phyloP scores from a whole-genome alignment of 2,888 invertebrate species.

The Macaria notata region DNA sequence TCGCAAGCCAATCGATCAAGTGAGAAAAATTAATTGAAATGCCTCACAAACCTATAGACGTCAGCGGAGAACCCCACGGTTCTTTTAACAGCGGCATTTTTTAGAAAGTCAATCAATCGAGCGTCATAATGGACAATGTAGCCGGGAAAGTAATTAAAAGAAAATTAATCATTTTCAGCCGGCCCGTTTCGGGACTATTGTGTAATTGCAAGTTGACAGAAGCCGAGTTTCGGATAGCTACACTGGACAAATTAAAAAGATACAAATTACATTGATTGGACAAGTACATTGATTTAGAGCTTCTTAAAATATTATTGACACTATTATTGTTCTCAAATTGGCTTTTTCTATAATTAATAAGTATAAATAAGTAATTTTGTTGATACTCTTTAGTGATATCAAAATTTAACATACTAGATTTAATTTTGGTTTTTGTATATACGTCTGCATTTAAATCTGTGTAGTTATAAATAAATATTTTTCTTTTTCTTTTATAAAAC shows the following conservation, averaged over 20 bases:
- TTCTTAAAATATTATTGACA: too few relatives aligned
- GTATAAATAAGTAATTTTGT: too few relatives aligned
- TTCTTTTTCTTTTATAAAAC: too few relatives aligned
- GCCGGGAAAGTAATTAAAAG: slow-evolving; percentile 28
- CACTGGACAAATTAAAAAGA: slow-evolving; percentile 3
- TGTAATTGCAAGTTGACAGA: slow-evolving; percentile 13
- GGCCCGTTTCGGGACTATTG: slow-evolving; percentile 18
- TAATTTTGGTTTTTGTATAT: too few relatives aligned
- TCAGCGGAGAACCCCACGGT: slow-evolving; percentile 30
- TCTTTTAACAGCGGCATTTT: slow-evolving; percentile 34
- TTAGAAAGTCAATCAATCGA: slow-evolving; percentile 27
- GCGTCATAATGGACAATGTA: slow-evolving; percentile 26
- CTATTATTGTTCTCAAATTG: too few relatives aligned
- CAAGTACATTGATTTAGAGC: neutral
- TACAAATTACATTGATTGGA: neutral
- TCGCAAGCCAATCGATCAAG: slow-evolving; percentile 69
- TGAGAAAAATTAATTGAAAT: slow-evolving; percentile 78
- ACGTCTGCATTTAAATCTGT: too few relatives aligned
- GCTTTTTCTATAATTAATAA: too few relatives aligned
- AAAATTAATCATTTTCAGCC: slow-evolving; percentile 25
- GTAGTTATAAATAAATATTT: too few relatives aligned
- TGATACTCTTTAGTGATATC: too few relatives aligned
- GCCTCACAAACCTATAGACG: slow-evolving; percentile 51
- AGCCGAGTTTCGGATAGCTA: neutral
- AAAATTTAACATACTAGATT: too few relatives aligned